phyloP scores from a whole-genome alignment of 2,888 invertebrate species.

The Trypoxylon attenuatum region DNA sequence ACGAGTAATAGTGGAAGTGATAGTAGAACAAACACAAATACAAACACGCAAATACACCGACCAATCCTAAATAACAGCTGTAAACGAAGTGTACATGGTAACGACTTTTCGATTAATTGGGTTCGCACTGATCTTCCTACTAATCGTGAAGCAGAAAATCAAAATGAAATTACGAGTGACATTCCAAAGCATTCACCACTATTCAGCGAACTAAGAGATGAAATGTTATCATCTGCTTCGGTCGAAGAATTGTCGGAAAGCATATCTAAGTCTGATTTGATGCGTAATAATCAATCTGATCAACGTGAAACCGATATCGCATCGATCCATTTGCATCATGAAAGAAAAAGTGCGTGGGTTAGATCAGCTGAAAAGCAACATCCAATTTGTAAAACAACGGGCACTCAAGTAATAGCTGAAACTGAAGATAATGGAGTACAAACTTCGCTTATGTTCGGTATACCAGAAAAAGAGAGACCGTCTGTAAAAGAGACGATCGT shows the following conservation, averaged over 20 bases:
- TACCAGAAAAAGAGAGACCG: constrained; percentile 59
- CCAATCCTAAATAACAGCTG: constrained; percentile 58
- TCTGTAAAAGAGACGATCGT: constrained; percentile 62
- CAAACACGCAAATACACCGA: constrained; percentile 65
- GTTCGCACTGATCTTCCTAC: constrained; percentile 65
- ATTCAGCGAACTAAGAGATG: constrained; percentile 75
- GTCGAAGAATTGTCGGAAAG: constrained; percentile 75
- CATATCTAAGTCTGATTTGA: constrained; percentile 68
- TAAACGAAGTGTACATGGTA: constrained; percentile 54
- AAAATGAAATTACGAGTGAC: constrained; percentile 50
- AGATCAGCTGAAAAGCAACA: constrained; percentile 41
- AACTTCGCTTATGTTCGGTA: constrained; percentile 69
- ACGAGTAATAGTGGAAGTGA: constrained; percentile 79
- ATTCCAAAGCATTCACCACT: constrained; percentile 54
- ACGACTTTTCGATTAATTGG: constrained; percentile 72
- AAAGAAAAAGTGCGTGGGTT: constrained; percentile 40
- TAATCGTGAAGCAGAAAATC: constrained; percentile 50
- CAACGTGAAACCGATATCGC: constrained; percentile 26
- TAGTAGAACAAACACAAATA: constrained; percentile 75
- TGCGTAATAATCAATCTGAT: constrained; percentile 56
- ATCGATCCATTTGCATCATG: constrained; percentile 31
- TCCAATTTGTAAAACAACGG: constrained; percentile 60
- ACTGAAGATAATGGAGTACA: constrained; percentile 70
- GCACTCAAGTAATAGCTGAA: constrained; percentile 65
- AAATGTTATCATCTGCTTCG: constrained; percentile 73